Evolutionary conservation across 2,113 vertebrate species (phyloP).

Genomic region (Rhabdornis inornatus): DNA sequence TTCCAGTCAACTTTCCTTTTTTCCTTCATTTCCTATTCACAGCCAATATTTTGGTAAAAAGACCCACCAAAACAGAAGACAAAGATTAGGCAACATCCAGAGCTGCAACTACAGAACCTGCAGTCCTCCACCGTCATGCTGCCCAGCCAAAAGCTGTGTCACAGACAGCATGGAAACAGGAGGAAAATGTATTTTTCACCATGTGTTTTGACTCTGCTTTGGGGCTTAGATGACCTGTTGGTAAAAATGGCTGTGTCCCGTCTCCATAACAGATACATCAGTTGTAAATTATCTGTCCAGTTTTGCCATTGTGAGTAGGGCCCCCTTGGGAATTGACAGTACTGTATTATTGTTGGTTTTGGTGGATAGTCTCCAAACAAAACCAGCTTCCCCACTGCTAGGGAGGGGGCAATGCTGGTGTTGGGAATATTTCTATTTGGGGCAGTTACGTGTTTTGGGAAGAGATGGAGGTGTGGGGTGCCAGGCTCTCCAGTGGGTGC

Average conservation of each 20-base stretch:
- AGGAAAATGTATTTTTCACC: not conserved
- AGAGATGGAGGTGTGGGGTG: accelerated
- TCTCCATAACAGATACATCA: slow-evolving; percentile 27
- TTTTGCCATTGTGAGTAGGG: not conserved
- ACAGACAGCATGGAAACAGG: not conserved
- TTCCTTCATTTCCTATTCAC: not conserved
- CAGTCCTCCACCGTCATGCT: not conserved
- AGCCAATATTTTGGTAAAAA: slow-evolving; percentile 25
- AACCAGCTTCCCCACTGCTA: not conserved
- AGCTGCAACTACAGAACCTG: not conserved
- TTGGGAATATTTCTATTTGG: not conserved
- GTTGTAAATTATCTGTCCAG: slow-evolving; percentile 14
- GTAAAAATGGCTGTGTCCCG: slow-evolving; percentile 22
- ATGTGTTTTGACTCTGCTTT: not conserved
- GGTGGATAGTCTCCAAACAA: not conserved
- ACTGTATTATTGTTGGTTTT: not conserved
- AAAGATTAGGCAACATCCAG: not conserved
- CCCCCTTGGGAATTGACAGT: not conserved
- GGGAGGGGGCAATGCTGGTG: not conserved
- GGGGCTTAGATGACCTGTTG: not conserved
- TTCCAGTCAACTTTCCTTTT: not conserved
- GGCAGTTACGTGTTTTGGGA: not conserved
- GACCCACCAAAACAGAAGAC: not conserved
- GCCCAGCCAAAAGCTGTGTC: not conserved
- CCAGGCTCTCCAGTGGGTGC: accelerated